Conservation (phyloP, 2,113 vertebrate genomes). For the Neotragus moschatus region DNA sequence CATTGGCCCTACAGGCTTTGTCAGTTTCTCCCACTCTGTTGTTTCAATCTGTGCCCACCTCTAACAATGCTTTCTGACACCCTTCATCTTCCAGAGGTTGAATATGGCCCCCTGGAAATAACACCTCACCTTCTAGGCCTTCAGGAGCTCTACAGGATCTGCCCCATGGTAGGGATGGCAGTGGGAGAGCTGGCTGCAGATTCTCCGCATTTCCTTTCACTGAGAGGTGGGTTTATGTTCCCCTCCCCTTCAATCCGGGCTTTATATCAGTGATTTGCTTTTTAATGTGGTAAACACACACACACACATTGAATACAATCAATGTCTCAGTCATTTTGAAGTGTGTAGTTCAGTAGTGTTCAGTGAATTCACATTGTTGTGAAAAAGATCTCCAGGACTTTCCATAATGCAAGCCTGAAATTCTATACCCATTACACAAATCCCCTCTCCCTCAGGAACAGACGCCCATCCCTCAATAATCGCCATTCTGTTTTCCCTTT, state of each 20-base stretch:
- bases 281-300: background rate
- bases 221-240: background rate
- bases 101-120: background rate
- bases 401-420: background rate
- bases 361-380: background rate
- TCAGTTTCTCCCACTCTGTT: background rate
- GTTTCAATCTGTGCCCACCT: background rate
- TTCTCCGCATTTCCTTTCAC: background rate
- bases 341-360: background rate
- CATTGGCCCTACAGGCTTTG: background rate
- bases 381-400: background rate
- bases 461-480: background rate
- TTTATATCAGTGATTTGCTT: background rate
- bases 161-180: fast-evolving
- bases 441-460: background rate
- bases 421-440: background rate
- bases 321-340: background rate
- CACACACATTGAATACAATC: background rate
- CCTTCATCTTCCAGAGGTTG: background rate
- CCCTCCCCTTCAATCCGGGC: background rate
- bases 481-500: background rate
- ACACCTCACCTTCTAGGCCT: background rate
- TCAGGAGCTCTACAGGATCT: background rate
- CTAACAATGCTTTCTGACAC: background rate
- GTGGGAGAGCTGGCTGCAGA: background rate